Evolutionary conservation across 1,140 invertebrate genomes (phyloP).

Genomic region (Leguminivora glycinivorella): DNA sequence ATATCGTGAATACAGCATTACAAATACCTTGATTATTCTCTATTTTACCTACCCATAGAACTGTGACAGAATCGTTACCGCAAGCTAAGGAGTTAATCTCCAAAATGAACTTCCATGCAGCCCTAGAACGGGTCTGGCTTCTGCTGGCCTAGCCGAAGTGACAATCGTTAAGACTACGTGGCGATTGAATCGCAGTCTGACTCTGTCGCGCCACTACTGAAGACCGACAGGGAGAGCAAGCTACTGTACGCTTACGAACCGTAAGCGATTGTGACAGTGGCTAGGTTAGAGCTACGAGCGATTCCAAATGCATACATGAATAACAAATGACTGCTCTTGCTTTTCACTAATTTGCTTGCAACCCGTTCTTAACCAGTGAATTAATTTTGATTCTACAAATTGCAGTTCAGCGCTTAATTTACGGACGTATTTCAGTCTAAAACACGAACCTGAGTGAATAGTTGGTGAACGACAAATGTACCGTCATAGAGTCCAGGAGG

Average conservation of each 20-base stretch:
- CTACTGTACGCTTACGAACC: too few species aligned
- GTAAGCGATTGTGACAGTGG: too few species aligned
- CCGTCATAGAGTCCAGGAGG: too few species aligned
- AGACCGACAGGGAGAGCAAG: too few species aligned
- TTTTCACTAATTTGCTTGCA: constrained; percentile 25
- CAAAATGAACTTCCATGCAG: background rate
- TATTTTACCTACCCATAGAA: background rate
- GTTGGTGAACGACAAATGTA: background rate
- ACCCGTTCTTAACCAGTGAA: constrained; percentile 1
- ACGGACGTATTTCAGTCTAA: background rate
- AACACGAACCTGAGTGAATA: background rate
- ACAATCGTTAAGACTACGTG: too few species aligned
- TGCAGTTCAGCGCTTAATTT: constrained; percentile 17
- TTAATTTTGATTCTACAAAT: constrained; percentile 7
- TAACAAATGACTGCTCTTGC: constrained; percentile 4
- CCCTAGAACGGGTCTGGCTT: background rate
- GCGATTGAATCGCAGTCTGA: too few species aligned
- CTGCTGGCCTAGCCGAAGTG: too few species aligned
- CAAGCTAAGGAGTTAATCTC: constrained; percentile 1
- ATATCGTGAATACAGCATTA: too few species aligned
- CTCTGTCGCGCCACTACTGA: too few species aligned
- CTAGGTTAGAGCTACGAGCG: background rate
- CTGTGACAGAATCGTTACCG: background rate
- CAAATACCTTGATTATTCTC: background rate
- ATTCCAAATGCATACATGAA: constrained; percentile 27